phyloP scores from a whole-genome alignment of 2,797 vertebrate species.

The Galagoides demidoff region DNA sequence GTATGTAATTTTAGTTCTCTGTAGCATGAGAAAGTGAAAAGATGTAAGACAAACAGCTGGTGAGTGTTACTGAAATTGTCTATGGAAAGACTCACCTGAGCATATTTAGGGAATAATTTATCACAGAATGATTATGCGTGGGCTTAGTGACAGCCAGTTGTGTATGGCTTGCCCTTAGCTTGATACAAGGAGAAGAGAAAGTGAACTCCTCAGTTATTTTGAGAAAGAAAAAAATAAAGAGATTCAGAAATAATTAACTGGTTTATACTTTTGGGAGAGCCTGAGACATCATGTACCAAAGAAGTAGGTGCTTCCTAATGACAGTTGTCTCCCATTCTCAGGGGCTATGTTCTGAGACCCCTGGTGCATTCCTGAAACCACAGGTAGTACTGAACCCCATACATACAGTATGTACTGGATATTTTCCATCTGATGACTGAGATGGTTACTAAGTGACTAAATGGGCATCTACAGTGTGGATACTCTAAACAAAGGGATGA shows the following conservation, averaged over 20 bases:
- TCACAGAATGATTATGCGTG: slow-evolving; percentile 63
- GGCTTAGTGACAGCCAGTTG: slow-evolving; percentile 47
- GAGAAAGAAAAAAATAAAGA: slow-evolving; percentile 30
- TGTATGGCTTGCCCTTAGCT: not conserved
- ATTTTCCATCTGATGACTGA: not conserved
- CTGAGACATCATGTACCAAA: not conserved
- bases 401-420: not conserved
- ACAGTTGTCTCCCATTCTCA: not conserved
- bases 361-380: not conserved
- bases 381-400: no score
- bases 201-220: not conserved
- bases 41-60: slow-evolving; percentile 50
- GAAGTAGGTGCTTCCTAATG: not conserved
- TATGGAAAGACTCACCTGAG: slow-evolving; percentile 34
- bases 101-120: slow-evolving; percentile 73
- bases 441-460: not conserved
- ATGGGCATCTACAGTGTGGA: not conserved
- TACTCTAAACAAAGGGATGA: not conserved
- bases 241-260: not conserved
- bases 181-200: slow-evolving; percentile 16
- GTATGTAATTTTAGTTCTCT: slow-evolving; percentile 51
- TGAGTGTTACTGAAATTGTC: slow-evolving; percentile 9
- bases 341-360: not conserved
- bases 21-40: slow-evolving; percentile 27
- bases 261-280: not conserved